Evolutionary conservation across 2,113 vertebrate genomes (phyloP).

Genomic region (Laticauda laticaudata): DNA sequence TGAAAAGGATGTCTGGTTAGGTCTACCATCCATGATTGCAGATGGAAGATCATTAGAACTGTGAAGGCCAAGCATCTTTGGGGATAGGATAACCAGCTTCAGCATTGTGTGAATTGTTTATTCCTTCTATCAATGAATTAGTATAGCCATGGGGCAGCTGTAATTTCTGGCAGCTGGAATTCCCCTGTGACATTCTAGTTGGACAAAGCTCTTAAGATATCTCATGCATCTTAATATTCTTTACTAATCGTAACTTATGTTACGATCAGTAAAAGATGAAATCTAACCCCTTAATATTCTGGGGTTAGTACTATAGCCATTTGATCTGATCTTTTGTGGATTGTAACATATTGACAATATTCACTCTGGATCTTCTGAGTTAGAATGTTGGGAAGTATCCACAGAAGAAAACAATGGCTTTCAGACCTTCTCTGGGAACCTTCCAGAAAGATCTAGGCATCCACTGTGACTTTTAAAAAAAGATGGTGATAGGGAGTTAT

Average conservation of each 20-base stretch:
- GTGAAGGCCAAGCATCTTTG: neutral
- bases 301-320: no score
- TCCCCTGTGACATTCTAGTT: neutral
- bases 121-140: neutral
- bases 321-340: neutral
- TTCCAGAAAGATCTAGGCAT: neutral
- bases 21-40: neutral
- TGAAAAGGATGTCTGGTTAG: neutral
- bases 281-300: neutral
- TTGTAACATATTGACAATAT: neutral
- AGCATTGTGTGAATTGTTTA: neutral
- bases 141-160: neutral
- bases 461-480: neutral
- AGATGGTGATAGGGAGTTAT: neutral
- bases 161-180: neutral
- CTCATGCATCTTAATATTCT: neutral
- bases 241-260: neutral
- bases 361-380: neutral
- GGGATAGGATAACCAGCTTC: neutral
- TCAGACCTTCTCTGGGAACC: neutral
- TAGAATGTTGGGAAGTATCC: neutral
- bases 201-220: neutral
- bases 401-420: neutral
- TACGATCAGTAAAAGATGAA: no score
- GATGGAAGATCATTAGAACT: neutral